Evolutionary conservation across 2,797 vertebrate species (phyloP).

Genomic region (Pangasius krempfi): DNA sequence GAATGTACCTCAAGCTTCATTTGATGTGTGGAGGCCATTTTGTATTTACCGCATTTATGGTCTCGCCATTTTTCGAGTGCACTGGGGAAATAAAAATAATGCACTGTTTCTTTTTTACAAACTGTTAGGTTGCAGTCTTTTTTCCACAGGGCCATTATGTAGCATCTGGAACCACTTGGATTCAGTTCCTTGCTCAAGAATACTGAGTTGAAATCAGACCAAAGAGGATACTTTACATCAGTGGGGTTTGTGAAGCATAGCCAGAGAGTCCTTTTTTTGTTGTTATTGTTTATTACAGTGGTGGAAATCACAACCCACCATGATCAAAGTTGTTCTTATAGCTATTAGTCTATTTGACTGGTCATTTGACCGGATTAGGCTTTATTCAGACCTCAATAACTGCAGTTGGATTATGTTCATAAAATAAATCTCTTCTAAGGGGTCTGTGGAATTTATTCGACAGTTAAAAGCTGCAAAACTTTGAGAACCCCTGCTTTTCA

Average conservation of each 20-base stretch:
- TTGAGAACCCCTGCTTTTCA: background rate
- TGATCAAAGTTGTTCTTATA: background rate
- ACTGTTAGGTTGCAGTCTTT: constrained; percentile 12
- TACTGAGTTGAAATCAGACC: constrained; percentile 5
- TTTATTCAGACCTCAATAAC: background rate
- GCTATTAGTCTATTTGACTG: background rate
- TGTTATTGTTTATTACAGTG: background rate
- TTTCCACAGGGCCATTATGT: background rate
- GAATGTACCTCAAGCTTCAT: constrained; percentile 26
- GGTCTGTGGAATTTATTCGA: background rate
- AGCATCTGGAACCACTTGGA: constrained; percentile 15
- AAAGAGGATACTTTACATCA: constrained; percentile 11
- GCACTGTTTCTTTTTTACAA: background rate
- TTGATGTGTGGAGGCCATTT: constrained; percentile 30
- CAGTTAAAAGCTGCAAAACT: background rate
- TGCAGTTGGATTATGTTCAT: background rate
- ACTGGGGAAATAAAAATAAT: constrained; percentile 26
- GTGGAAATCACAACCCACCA: background rate
- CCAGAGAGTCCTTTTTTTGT: background rate
- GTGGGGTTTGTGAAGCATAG: background rate
- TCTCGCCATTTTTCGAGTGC: constrained; percentile 11
- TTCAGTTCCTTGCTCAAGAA: constrained; percentile 1
- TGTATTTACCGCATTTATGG: constrained; percentile 32
- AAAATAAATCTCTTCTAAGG: background rate
- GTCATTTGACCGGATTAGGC: background rate